phyloP scores from a whole-genome alignment of 2,888 invertebrate species.

The Junonia oenone region DNA sequence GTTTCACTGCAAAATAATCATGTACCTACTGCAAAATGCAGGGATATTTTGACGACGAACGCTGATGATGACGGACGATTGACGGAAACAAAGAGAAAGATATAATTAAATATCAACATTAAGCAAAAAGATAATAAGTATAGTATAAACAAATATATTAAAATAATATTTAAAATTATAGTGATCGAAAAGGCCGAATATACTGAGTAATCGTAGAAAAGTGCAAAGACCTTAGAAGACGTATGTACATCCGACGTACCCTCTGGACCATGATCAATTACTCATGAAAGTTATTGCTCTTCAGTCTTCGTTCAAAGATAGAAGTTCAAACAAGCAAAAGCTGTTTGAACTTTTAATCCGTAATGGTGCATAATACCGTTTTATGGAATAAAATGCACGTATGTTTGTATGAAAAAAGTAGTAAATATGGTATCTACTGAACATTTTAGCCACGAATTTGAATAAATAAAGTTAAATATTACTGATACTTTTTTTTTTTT shows the following conservation, averaged over 20 bases:
- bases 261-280: conserved; percentile 21
- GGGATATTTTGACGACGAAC: too few species aligned
- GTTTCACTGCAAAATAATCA: too few species aligned
- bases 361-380: too few species aligned
- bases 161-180: not conserved
- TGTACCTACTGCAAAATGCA: too few species aligned
- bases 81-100: too few species aligned
- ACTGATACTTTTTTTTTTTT: too few species aligned
- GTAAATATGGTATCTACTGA: too few species aligned
- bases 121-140: not conserved
- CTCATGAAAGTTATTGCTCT: conserved; percentile 13
- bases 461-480: too few species aligned
- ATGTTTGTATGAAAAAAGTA: too few species aligned
- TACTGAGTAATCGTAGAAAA: conserved; percentile 8
- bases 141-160: not conserved
- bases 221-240: conserved; percentile 25
- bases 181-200: conserved; percentile 6
- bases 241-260: conserved; percentile 19
- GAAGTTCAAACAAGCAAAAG: not conserved
- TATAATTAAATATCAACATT: not conserved
- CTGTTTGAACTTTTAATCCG: not conserved
- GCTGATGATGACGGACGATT: too few species aligned
- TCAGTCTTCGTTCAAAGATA: not conserved
- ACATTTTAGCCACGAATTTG: too few species aligned
- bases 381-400: too few species aligned